Conservation (phyloP, 2,797 vertebrate species). For the Manis crassicaudata region DNA sequence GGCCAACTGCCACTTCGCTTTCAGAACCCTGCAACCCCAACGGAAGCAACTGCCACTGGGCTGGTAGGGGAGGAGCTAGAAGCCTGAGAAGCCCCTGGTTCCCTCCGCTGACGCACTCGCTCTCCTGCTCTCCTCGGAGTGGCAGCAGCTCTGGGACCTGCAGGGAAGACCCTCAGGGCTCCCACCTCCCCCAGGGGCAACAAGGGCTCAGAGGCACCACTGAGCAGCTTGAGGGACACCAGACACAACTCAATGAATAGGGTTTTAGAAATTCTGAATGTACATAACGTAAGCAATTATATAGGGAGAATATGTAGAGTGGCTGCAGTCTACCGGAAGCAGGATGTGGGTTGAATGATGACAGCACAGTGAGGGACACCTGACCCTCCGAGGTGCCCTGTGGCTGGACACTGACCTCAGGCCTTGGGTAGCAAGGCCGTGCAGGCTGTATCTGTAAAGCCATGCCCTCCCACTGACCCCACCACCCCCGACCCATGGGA, state of each 20-base stretch:
- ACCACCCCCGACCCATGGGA: not conserved
- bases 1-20: not conserved
- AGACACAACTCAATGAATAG: rapidly evolving
- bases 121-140: not conserved
- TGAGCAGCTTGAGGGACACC: too few species aligned
- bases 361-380: rapidly evolving
- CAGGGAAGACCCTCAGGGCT: rapidly evolving
- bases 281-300: not conserved
- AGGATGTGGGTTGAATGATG: not conserved
- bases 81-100: rapidly evolving
- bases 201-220: not conserved
- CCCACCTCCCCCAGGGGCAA: not conserved
- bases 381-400: rapidly evolving
- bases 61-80: not conserved
- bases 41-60: constrained; percentile 43
- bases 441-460: not conserved
- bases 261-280: not conserved
- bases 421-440: rapidly evolving
- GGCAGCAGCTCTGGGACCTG: not conserved
- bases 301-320: rapidly evolving
- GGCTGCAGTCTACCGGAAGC: not conserved
- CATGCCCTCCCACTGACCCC: too few species aligned
- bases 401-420: too few species aligned
- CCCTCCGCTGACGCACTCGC: not conserved
- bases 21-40: not conserved